These are phyloP conservation scores for Pterostichus madidus DNA, from an alignment of 2,888 invertebrate genomes.

Conservation along the genomic window DNA sequence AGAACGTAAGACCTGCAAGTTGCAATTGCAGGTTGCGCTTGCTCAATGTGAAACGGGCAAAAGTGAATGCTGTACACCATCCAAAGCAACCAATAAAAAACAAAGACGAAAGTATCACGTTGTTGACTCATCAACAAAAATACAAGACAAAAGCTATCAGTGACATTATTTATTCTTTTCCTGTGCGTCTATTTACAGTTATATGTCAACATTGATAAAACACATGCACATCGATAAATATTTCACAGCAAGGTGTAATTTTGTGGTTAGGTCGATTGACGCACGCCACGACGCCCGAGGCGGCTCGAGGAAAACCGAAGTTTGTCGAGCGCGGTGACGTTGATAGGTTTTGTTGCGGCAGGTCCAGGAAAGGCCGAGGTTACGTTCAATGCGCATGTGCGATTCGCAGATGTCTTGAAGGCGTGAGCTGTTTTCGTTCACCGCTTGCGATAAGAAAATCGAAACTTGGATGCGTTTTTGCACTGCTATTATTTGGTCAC, in stretches of 20 bases:
- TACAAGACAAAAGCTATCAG: neutral
- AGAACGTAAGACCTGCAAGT: no score
- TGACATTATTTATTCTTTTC: neutral
- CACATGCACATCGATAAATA: slow-evolving; percentile 13
- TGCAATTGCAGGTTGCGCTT: no score
- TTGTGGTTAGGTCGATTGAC: slow-evolving; percentile 31
- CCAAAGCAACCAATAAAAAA: no score
- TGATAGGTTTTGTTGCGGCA: slow-evolving; percentile 38
- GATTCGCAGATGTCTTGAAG: slow-evolving; percentile 35
- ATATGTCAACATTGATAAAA: slow-evolving; percentile 16
- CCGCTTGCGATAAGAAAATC: slow-evolving; percentile 50
- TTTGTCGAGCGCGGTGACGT: slow-evolving; percentile 1
- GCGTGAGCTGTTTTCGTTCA: slow-evolving; percentile 49
- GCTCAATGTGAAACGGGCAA: no score
- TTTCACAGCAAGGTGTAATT: slow-evolving; percentile 16
- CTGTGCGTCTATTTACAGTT: slow-evolving; percentile 2
- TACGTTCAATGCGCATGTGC: slow-evolving; percentile 35
- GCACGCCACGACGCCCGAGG: slow-evolving; percentile 16
- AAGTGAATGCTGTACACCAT: no score
- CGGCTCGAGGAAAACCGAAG: neutral
- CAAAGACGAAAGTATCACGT: no score
- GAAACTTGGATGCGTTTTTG: slow-evolving; percentile 47
- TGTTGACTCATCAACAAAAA: neutral
- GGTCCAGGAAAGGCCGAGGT: slow-evolving; percentile 60
- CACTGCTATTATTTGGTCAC: slow-evolving; percentile 33